Conservation (phyloP, 1,140 invertebrate genomes). For the Trichonephila clavipes region DNA sequence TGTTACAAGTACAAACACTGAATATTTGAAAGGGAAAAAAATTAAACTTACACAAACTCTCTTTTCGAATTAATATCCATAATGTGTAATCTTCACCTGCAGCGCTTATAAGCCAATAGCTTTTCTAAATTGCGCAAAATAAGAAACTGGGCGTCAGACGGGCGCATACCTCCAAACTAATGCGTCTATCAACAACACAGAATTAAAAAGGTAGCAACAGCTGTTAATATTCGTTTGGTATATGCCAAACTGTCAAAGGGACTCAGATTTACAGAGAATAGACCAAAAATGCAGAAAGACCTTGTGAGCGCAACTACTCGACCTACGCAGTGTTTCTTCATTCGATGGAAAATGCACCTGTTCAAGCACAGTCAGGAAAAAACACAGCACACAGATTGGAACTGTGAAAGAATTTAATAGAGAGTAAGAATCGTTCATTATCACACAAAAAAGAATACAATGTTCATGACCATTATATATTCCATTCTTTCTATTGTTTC, state of each 20-base stretch:
- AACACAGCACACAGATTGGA: not conserved
- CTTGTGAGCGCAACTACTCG: not conserved
- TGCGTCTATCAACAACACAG: not conserved
- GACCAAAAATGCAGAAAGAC: not conserved
- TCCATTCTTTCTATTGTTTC: not conserved
- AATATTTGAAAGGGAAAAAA: too few relatives aligned
- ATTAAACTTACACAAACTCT: too few relatives aligned
- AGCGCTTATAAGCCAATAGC: too few relatives aligned
- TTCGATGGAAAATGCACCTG: not conserved
- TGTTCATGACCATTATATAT: not conserved
- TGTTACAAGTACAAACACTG: too few relatives aligned
- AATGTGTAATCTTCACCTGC: too few relatives aligned
- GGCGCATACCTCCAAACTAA: not conserved
- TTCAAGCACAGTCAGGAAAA: not conserved
- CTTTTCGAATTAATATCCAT: too few relatives aligned
- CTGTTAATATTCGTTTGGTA: conserved; percentile 8
- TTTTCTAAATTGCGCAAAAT: not conserved
- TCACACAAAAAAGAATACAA: not conserved
- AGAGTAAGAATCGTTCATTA: not conserved
- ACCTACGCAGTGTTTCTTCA: conserved; percentile 1
- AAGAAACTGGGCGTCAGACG: not conserved
- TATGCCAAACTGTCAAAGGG: not conserved
- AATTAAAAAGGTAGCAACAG: not conserved
- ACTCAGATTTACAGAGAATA: not conserved
- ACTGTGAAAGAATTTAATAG: not conserved